Evolutionary conservation across 2,113 vertebrate genomes (phyloP), one percentile per base, ranked within the genome.

Genomic region (Scalopus aquaticus): DNA sequence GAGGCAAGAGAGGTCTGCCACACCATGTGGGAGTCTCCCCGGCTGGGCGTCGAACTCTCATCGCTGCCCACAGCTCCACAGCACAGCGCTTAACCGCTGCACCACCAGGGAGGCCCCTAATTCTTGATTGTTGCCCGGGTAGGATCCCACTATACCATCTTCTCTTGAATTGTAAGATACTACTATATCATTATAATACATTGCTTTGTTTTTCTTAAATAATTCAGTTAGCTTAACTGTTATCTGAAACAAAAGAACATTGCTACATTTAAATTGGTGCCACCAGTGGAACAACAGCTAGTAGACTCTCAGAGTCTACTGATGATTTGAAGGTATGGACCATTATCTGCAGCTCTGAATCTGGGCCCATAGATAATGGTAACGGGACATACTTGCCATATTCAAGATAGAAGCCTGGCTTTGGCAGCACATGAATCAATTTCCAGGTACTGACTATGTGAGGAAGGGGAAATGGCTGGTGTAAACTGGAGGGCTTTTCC

Each of bases 181-280:
- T 3, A 19, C n/a, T 39, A 26, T 15, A 58, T 81, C 37, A 17
- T 49, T 54, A 6, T 15, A 74, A 78, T 5, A n/a, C 8, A 67
- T 44, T 60, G 0, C 8, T 93, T n/a, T n/a, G 35, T 85, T 92
- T 88, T 56, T 64, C 60, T 85, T 89, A 44, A 93, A 35, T 80
- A 62, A 22, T 30, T 88, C 28, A 79, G 56, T 37, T 74, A 94
- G 9, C 64, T 76, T 87, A 30, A 6, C 74, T 90, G 1, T 81
- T 81, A 35, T 6, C 60, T 65, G n/a, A 86, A 42, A 67, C 49
- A 51, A 78, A 88, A 58, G 30, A 76, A 76, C 10, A 11, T 54
- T 83, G 12, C 69, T 72, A 69, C 85, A 42, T 42, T 81, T 32
- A 92, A 88, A 70, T 35, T 70, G 13, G 60, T 85, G 44, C 54